Conservation (phyloP, 2,888 invertebrate species). For the Xanthia togata region DNA sequence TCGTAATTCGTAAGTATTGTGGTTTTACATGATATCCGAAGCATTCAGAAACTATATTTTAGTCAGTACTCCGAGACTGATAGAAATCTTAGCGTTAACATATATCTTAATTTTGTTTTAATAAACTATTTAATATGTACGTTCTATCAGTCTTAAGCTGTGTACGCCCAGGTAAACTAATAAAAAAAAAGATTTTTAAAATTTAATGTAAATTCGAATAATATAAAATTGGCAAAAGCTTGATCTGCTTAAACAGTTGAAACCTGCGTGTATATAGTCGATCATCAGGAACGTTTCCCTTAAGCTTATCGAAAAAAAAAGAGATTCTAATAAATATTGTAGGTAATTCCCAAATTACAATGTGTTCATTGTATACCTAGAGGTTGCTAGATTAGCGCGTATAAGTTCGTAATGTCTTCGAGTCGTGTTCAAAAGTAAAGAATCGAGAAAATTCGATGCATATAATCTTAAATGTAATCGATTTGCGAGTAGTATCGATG, state of each 20-base stretch:
- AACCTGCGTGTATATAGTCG: constrained; percentile 52
- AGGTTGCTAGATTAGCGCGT: constrained; percentile 83
- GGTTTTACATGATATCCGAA: constrained; percentile 42
- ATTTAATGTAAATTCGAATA: constrained; percentile 24
- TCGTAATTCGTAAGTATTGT: constrained; percentile 25
- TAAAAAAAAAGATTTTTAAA: constrained; percentile 2
- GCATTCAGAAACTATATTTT: constrained; percentile 66
- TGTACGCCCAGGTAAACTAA: constrained; percentile 48
- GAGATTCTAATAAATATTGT: constrained; percentile 63
- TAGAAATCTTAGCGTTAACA: constrained; percentile 62
- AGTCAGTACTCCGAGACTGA: constrained; percentile 66
- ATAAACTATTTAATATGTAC: constrained; percentile 36
- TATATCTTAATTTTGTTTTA: constrained; percentile 57
- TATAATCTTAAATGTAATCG: constrained; percentile 72
- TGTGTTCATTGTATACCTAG: constrained; percentile 87
- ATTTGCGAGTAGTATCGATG: constrained; percentile 66
- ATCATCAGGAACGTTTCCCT: constrained; percentile 30
- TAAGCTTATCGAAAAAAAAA: constrained; percentile 41
- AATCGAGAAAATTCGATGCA: constrained; percentile 75
- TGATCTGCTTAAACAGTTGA: constrained; percentile 29
- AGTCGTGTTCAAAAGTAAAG: constrained; percentile 79
- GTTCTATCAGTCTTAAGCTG: constrained; percentile 58
- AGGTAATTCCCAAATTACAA: constrained; percentile 79
- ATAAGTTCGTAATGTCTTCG: constrained; percentile 75
- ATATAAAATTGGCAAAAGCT: constrained; percentile 29